These are phyloP conservation scores for Teleiodes luculella DNA, from an alignment of 2,888 invertebrate genomes.

Conservation along the genomic window DNA sequence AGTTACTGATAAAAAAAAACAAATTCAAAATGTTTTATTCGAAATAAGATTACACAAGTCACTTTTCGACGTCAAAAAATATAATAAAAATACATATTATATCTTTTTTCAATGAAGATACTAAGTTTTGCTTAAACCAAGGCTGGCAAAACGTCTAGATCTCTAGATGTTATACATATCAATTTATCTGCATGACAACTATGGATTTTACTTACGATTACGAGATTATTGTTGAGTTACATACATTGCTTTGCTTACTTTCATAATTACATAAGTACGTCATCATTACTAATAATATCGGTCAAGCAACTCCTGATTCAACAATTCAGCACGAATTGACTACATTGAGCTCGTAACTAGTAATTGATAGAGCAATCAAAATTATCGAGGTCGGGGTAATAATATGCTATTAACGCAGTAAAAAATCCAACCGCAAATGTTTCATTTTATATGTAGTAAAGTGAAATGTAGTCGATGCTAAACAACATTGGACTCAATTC, in stretches of 20 bases:
- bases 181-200: not conserved
- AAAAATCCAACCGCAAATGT: not conserved
- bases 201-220: not conserved
- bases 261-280: not conserved
- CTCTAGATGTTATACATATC: not conserved
- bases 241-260: not conserved
- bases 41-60: no score
- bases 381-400: conserved; percentile 16
- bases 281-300: not conserved
- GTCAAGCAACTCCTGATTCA: not conserved
- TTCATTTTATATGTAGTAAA: not conserved
- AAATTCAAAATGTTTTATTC: no score
- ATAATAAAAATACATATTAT: not conserved
- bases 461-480: not conserved
- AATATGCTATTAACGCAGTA: conserved; percentile 9
- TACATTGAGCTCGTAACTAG: not conserved
- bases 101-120: not conserved
- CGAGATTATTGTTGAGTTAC: no score
- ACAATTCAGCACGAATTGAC: not conserved
- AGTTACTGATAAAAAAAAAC: no score
- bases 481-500: no score
- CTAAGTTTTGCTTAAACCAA: no score
- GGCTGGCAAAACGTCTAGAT: not conserved
- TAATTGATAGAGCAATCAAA: conserved; percentile 16
- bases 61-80: no score